Percentiles rank a stretch among this genome's conserved stretches.
Evolutionary conservation across 2,113 vertebrate species (phyloP).

Genomic region (Microtus montanus): DNA sequence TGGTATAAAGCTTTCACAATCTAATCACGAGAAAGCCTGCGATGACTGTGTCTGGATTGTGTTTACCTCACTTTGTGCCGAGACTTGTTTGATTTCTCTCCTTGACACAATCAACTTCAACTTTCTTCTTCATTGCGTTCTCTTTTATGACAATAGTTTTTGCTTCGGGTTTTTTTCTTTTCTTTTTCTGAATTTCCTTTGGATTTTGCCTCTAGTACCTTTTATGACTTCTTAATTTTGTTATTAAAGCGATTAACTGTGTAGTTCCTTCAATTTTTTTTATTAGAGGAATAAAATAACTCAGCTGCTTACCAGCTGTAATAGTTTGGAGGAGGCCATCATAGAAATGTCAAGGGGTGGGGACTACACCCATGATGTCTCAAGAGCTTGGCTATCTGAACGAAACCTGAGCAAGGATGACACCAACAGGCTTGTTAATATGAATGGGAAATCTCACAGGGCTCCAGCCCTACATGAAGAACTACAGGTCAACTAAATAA

Average conservation of each 20-base stretch:
- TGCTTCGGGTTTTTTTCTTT: neutral
- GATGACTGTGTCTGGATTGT: neutral
- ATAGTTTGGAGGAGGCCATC: slow-evolving; percentile 32
- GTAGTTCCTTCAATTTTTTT: slow-evolving; percentile 18
- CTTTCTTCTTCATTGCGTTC: slow-evolving; percentile 5
- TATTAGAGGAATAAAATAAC: neutral
- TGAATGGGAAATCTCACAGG: neutral
- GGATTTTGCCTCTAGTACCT: neutral
- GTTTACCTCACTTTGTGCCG: neutral
- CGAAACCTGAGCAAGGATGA: neutral
- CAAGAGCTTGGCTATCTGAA: neutral
- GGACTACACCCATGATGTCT: neutral
- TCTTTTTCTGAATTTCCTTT: slow-evolving; percentile 7
- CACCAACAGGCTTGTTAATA: neutral
- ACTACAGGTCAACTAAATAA: neutral
- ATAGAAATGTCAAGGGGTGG: neutral
- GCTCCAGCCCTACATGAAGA: neutral
- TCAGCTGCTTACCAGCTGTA: neutral
- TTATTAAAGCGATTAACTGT: slow-evolving; percentile 5
- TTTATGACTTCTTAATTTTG: slow-evolving; percentile 40
- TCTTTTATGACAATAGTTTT: neutral
- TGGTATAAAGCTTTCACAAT: neutral
- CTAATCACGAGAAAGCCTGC: neutral
- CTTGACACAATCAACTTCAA: slow-evolving; percentile 17
- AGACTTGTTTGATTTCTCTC: neutral